A percentile compares a stretch with the other conserved stretches of the same genome.
These are phyloP conservation scores for Euura lappo DNA, from an alignment of 1,140 invertebrate genomes.

Conservation along the genomic window DNA sequence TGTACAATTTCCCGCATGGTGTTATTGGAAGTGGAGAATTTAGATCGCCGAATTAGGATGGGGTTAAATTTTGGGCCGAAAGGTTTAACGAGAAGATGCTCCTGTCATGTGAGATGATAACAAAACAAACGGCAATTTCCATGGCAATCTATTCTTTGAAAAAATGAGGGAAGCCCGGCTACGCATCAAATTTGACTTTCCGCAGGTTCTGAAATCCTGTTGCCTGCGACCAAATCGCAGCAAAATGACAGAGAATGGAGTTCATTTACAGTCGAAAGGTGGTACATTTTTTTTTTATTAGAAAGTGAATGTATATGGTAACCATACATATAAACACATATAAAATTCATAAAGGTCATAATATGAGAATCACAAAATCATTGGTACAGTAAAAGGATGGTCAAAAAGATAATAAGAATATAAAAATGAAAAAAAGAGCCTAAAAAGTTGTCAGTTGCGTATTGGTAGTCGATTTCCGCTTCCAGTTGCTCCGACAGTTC, in stretches of 20 bases:
- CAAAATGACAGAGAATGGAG: not conserved
- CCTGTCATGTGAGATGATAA: not conserved
- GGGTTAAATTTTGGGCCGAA: not conserved
- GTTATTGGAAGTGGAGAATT: not conserved
- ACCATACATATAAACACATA: not conserved
- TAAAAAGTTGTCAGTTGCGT: not conserved
- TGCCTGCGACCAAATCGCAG: no score
- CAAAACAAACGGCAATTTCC: not conserved
- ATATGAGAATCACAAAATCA: not conserved
- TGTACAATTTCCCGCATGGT: slow-evolving; percentile 70
- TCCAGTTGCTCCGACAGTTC: not conserved
- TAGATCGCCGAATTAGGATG: not conserved
- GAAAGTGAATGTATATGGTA: not conserved
- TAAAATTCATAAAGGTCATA: not conserved
- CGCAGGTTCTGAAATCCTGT: no score
- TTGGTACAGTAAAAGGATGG: not conserved
- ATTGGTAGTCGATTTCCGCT: not conserved
- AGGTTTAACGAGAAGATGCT: not conserved
- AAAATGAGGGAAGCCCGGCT: no score
- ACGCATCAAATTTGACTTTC: no score
- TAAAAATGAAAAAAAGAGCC: not conserved
- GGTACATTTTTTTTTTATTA: not conserved
- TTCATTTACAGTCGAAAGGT: not conserved
- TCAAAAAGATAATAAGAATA: not conserved
- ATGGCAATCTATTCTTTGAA: not conserved